Evolutionary conservation across 64 coral and sea anemone species (phyloP).

Genomic region (Trachythela sp.): DNA sequence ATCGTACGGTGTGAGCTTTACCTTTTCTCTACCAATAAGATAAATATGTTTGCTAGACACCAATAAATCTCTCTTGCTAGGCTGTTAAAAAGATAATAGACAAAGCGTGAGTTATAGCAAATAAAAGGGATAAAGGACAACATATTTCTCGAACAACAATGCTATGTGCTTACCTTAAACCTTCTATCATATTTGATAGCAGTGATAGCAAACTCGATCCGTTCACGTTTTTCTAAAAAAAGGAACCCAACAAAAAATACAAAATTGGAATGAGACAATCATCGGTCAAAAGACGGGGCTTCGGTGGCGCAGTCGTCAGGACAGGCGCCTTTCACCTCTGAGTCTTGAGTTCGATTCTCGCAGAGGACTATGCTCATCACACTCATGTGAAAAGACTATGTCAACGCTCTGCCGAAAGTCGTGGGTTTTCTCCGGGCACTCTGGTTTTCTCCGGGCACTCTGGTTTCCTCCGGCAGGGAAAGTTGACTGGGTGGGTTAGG

Average conservation of each 20-base stretch:
- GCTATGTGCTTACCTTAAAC: slow-evolving; percentile 52
- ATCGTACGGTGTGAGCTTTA: too few relatives aligned
- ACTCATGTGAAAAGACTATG: too few relatives aligned
- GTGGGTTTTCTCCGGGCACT: too few relatives aligned
- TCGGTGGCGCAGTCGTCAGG: neutral
- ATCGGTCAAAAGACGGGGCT: neutral
- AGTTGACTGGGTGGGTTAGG: too few relatives aligned
- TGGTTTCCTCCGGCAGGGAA: too few relatives aligned
- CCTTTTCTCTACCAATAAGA: slow-evolving; percentile 97
- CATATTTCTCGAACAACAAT: neutral
- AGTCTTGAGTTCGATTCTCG: too few relatives aligned
- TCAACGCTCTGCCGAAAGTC: too few relatives aligned
- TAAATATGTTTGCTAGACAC: slow-evolving; percentile 97
- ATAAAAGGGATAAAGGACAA: neutral
- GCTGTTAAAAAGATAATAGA: neutral
- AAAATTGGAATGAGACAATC: neutral
- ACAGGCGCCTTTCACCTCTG: too few relatives aligned
- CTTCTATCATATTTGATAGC: slow-evolving; percentile 92
- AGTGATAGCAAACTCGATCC: slow-evolving; percentile 96
- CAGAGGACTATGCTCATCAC: too few relatives aligned
- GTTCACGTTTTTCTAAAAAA: slow-evolving; percentile 82
- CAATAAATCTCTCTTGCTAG: slow-evolving; percentile 87
- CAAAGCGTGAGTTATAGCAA: neutral
- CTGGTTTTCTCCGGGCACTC: too few relatives aligned
- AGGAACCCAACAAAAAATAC: too few relatives aligned